phyloP scores from a whole-genome alignment of 2,797 vertebrate genomes.

The Micrastur ruficollis region DNA sequence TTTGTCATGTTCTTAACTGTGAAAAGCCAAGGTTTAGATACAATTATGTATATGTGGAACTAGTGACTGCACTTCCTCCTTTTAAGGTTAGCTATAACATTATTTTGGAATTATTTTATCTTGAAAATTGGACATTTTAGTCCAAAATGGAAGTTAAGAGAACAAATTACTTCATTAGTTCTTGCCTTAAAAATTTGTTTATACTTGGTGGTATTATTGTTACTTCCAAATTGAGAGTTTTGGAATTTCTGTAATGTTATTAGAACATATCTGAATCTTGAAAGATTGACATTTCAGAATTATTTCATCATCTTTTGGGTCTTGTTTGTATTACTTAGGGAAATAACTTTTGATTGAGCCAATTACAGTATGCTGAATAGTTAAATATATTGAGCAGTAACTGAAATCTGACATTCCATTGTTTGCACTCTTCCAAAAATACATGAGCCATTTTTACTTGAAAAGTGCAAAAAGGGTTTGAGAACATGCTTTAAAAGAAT shows the following conservation, averaged over 20 bases:
- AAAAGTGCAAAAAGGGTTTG: slow-evolving; percentile 8
- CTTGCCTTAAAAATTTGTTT: slow-evolving; percentile 29
- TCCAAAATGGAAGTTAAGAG: not conserved
- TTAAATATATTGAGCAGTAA: slow-evolving; percentile 47
- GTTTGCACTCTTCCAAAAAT: slow-evolving; percentile 36
- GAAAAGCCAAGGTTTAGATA: not conserved
- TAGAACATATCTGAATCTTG: slow-evolving; percentile 50
- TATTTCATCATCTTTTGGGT: slow-evolving; percentile 58
- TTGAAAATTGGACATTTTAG: not conserved
- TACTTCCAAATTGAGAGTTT: slow-evolving; percentile 37
- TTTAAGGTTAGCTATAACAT: not conserved
- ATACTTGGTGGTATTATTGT: slow-evolving; percentile 48
- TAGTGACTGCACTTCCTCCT: not conserved
- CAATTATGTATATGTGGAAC: not conserved
- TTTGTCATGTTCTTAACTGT: not conserved
- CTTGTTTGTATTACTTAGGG: slow-evolving; percentile 43
- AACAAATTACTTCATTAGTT: not conserved
- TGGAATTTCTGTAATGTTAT: slow-evolving; percentile 58
- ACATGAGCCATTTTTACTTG: slow-evolving; percentile 14
- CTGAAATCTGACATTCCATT: slow-evolving; percentile 45
- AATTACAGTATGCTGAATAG: slow-evolving; percentile 40
- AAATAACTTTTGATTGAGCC: slow-evolving; percentile 56
- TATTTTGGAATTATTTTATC: not conserved
- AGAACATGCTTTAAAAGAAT: not conserved
- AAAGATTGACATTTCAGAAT: slow-evolving; percentile 61